Conservation (phyloP, 2,113 vertebrate genomes). For the Empidonax traillii region DNA sequence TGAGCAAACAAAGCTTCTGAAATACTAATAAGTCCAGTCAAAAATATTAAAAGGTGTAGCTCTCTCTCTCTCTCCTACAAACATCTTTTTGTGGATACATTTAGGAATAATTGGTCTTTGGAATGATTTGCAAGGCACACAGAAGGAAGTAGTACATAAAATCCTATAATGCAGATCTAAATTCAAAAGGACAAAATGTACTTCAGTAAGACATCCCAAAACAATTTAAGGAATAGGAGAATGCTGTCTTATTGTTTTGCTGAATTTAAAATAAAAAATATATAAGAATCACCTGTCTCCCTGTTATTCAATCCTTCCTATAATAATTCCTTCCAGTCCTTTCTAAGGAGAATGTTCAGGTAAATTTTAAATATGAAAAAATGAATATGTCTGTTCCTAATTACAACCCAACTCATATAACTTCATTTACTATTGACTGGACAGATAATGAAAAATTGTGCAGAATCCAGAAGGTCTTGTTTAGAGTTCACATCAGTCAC, state of each 20-base stretch:
- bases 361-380: neutral
- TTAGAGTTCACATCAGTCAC: neutral
- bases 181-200: neutral
- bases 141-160: neutral
- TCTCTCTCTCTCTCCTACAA: neutral
- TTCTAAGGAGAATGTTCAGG: neutral
- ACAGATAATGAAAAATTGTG: neutral
- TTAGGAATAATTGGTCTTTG: neutral
- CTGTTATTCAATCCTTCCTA: neutral
- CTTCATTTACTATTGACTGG: neutral
- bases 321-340: neutral
- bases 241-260: neutral
- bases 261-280: neutral
- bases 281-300: neutral
- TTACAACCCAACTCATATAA: neutral
- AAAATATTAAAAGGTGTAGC: neutral
- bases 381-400: neutral
- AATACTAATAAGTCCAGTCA: neutral
- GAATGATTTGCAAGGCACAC: neutral
- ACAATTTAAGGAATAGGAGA: neutral
- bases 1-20: neutral
- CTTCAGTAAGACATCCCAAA: neutral
- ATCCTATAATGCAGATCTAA: neutral
- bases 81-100: neutral
- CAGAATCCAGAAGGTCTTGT: neutral